phyloP scores from a whole-genome alignment of 2,113 vertebrate species.

The Mus pahari region DNA sequence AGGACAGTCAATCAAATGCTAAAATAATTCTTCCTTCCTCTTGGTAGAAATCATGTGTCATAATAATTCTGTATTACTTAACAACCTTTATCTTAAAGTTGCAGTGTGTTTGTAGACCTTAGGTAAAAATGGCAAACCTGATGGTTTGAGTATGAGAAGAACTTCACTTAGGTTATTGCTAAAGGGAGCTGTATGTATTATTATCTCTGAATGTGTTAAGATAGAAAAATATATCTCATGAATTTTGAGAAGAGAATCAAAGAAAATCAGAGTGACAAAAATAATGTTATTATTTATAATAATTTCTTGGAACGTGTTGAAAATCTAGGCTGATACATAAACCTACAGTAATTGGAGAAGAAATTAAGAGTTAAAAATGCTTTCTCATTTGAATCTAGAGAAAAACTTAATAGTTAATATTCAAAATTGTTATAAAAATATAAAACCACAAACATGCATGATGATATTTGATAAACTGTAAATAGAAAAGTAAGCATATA shows the following conservation, averaged over 20 bases:
- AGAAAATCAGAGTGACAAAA: not conserved
- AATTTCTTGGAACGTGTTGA: not conserved
- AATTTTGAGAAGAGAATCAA: not conserved
- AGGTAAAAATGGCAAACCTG: not conserved
- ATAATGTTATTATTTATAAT: not conserved
- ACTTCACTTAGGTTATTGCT: not conserved
- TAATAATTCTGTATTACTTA: conserved; percentile 2
- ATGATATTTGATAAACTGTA: not conserved
- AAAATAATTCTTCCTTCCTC: not conserved
- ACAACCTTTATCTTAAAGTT: not conserved
- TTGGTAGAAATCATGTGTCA: not conserved
- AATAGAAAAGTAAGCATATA: conserved; percentile 8
- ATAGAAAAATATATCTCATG: not conserved
- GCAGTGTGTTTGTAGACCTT: not conserved
- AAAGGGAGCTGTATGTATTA: not conserved
- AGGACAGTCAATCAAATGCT: not conserved
- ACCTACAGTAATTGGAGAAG: not conserved
- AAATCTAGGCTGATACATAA: not conserved
- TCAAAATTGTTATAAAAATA: not conserved
- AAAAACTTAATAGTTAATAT: not conserved
- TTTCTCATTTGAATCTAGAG: not conserved
- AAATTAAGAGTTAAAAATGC: not conserved
- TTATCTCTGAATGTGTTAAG: not conserved
- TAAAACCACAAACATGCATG: not conserved
- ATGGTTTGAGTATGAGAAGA: not conserved